Evolutionary conservation across 1,140 invertebrate genomes (phyloP), one percentile per base, ranked within the genome.

Genomic region (Tachypleus tridentatus): DNA sequence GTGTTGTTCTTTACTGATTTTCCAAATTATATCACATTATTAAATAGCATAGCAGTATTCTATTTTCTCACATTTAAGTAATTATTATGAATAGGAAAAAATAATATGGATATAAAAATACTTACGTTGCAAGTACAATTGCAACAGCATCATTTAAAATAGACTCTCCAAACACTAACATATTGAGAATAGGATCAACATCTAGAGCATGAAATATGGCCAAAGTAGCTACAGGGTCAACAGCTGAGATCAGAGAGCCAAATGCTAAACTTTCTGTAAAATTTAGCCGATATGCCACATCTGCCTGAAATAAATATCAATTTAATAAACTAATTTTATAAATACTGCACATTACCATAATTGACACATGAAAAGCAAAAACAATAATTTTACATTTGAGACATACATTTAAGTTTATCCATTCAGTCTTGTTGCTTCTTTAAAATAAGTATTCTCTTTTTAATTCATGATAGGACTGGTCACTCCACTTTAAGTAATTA

Each of bases 211-310:
- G 92, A 75, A 99, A 99, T 70, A 99, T 99, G 4, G 97, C 96
- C 56, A 99, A 85, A 0, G 93, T 97, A 9, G 96, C 95, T 5
- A 99, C 96, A 4, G 96, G 96, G 81, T 98, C 96, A 10, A 99
- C 95, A 61, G 96, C 96, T n/a, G 93, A 97, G 74, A 98, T 98
- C 51, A 98, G 76, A 3, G 94, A 97, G 4, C 95, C 95, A 82
- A 98, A 98, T 1, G 96, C 94, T 84, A 98, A 97, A 69, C 93
- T 97, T 77, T 99, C 94, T 3, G 95, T 87, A 76, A 98, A 93
- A 77, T 85, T 89, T 50, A 97, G 79, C 73, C 85, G 84, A 77
- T 97, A 99, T 0, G 93, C 94, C 47, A 86, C 74, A 67, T 83
- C 78, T 59, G 82, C 80, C 82, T 85, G 29, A 29, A 29, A 29